Evolutionary conservation across 2,113 vertebrate genomes (phyloP).

Genomic region (Acinonyx jubatus): DNA sequence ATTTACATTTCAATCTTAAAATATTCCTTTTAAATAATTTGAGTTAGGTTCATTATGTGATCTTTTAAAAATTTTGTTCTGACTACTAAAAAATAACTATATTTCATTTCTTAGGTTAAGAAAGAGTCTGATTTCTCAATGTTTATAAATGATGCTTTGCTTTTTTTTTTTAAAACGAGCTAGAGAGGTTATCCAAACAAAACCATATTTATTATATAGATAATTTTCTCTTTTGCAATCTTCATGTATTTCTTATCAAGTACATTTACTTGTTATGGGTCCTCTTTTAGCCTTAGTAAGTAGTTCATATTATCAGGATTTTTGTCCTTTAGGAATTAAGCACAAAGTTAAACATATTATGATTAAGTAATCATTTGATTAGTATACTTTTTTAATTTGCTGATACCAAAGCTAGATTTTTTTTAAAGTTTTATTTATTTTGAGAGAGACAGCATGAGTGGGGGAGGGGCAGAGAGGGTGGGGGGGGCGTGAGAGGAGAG

Average conservation of each 20-base stretch:
- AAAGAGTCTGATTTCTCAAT: background rate
- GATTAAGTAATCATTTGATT: slow-evolving; percentile 45
- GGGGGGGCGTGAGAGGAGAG: no score
- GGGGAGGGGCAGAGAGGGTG: no score
- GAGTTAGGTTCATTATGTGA: slow-evolving; percentile 21
- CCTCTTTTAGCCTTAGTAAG: background rate
- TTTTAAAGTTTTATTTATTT: background rate
- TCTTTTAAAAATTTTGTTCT: slow-evolving; percentile 2
- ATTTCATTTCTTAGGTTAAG: slow-evolving; percentile 72
- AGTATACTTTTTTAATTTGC: slow-evolving; percentile 61
- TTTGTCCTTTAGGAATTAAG: slow-evolving; percentile 44
- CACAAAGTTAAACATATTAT: background rate
- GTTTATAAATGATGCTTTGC: slow-evolving; percentile 62
- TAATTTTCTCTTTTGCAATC: slow-evolving; percentile 52
- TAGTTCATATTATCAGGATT: slow-evolving; percentile 13
- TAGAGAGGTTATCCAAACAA: background rate
- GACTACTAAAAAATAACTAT: slow-evolving; percentile 12
- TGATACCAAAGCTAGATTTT: slow-evolving; percentile 66
- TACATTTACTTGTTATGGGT: slow-evolving; percentile 58
- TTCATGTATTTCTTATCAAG: slow-evolving; percentile 54
- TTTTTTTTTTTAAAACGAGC: slow-evolving; percentile 43
- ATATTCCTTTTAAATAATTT: slow-evolving; percentile 14
- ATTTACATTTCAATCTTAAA: slow-evolving; percentile 34
- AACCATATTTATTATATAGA: background rate
- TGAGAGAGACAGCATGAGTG: no score